A percentile compares a stretch with the other conserved stretches of the same genome.
phyloP scores from a whole-genome alignment of 1,140 invertebrate genomes.

The Sarcophaga bullata region DNA sequence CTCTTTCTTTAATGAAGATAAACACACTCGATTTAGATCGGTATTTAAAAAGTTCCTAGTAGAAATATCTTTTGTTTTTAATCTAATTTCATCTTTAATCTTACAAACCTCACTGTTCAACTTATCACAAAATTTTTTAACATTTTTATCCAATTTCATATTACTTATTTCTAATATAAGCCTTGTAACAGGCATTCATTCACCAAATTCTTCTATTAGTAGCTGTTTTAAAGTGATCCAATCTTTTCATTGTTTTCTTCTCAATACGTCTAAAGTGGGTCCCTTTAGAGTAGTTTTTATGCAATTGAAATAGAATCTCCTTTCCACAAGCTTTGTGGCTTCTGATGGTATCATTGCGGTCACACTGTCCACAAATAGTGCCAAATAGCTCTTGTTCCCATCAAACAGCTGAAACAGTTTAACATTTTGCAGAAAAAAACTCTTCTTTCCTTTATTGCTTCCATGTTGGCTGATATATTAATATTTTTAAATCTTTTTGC shows the following conservation, averaged over 20 bases:
- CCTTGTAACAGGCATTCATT: conserved; percentile 14
- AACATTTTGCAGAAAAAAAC: neutral
- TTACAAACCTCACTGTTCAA: conserved; percentile 29
- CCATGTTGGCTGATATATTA: neutral
- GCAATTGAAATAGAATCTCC: conserved; percentile 2
- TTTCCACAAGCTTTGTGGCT: too few relatives aligned
- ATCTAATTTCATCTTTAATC: conserved; percentile 40
- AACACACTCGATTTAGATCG: conserved; percentile 8
- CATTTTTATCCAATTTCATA: conserved; percentile 38
- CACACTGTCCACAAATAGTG: too few relatives aligned
- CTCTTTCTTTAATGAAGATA: conserved; percentile 32
- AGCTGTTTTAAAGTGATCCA: neutral
- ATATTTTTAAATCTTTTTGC: neutral
- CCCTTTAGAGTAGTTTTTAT: conserved; percentile 35
- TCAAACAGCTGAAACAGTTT: too few relatives aligned
- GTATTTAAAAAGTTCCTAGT: conserved; percentile 22
- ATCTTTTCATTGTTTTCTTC: conserved; percentile 31
- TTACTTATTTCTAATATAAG: conserved; percentile 36
- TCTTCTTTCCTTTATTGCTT: conserved; percentile 4
- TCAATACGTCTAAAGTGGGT: conserved; percentile 26
- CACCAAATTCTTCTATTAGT: conserved; percentile 22
- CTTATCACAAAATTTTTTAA: conserved; percentile 23
- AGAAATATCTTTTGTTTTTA: conserved; percentile 16
- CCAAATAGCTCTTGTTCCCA: too few relatives aligned
- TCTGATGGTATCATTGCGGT: too few relatives aligned